Percentiles rank a stretch among this genome's conserved stretches.
phyloP scores from a whole-genome alignment of 2,797 vertebrate species.

The Borostomias antarcticus region DNA sequence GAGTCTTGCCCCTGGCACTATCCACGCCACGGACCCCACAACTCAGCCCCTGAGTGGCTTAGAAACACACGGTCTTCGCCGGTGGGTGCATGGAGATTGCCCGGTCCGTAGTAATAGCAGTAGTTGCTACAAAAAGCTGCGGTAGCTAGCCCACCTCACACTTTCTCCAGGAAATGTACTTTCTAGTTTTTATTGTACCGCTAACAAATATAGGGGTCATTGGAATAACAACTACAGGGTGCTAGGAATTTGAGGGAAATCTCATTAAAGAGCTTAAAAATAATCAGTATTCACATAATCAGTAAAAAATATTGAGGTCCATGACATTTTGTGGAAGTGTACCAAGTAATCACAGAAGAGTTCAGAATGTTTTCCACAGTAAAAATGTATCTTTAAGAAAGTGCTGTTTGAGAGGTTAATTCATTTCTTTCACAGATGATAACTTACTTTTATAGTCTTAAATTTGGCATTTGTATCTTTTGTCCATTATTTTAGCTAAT shows the following conservation, averaged over 20 bases:
- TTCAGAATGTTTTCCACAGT: slow-evolving; percentile 82
- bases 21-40: no score
- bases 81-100: no score
- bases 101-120: no score
- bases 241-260: not conserved
- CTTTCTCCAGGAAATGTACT: no score
- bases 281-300: not conserved
- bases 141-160: no score
- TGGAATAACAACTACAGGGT: not conserved
- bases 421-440: no score
- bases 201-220: slow-evolving; percentile 1
- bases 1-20: no score
- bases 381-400: slow-evolving; percentile 80
- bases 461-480: not conserved
- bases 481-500: not conserved
- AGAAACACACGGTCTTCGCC: no score
- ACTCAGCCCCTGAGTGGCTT: no score
- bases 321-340: slow-evolving; percentile 85
- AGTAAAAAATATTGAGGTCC: slow-evolving; percentile 30
- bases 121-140: no score
- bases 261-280: slow-evolving; percentile 8
- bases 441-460: not conserved
- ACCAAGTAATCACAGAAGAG: slow-evolving; percentile 87
- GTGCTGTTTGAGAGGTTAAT: no score
- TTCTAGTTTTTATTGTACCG: no score